Base-by-base conservation (phyloP, 2,888 invertebrate species). In the Lasius fuliginosus region DNA sequence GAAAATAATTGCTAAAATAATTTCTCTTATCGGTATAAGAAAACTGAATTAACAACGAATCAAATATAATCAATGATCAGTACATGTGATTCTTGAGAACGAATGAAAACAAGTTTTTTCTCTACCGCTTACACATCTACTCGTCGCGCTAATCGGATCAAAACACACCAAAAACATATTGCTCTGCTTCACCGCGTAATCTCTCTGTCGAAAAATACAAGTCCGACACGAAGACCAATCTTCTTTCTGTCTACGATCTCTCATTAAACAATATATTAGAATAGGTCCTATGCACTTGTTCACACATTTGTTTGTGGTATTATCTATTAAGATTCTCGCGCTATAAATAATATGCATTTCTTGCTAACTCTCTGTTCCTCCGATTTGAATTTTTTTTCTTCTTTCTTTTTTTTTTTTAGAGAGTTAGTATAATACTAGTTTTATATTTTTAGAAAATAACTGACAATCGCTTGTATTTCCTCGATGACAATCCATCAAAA, bases 131-230 rank as follows among this genome's bases (percentile, higher is more conserved):
- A 89, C 36, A 86, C 65, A 87, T 86, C 84, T 90, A 89, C n/a
- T 79, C 75, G 85, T 86, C 87, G 85, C 87, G 86, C 84, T 88
- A 85, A 91, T 49, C 87, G 87, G 88, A 91, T 53, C 76, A 89
- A 91, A 88, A 87, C 86, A 90, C 79, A 90, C 79, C 86, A 89
- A 92, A 92, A 93, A 92, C 90, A 91, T 92, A 91, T 91, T 92
- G 91, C 90, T 93, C 90, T 91, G 90, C 86, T 79, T 88, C 85
- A 87, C 86, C 85, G 73, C 85, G 73, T 86, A 90, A 91, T 88
- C 89, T 88, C 89, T 92, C 83, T 86, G 90, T 94, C 93, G 89
- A 94, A 94, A 94, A 94, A 94, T 94, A 94, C 93, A 93, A 93
- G 92, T 94, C 93, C 89, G 90, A 93, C 90, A 91, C 89, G 91